Conservation (phyloP, 2,113 vertebrate species). For the Scalopus aquaticus region DNA sequence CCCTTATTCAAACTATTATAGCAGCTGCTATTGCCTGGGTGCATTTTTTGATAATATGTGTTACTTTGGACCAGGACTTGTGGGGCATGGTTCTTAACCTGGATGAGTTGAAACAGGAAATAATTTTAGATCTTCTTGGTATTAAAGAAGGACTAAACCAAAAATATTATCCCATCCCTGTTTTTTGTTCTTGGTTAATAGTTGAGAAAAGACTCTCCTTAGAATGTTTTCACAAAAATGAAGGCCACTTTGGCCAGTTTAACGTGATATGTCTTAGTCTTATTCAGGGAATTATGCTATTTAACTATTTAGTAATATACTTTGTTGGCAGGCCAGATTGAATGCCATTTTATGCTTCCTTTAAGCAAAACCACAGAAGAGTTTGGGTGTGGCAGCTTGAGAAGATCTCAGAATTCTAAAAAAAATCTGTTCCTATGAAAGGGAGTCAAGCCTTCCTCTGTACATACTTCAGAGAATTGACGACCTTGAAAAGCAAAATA, state of each 20-base stretch:
- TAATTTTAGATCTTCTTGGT: background rate
- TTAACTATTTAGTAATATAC: background rate
- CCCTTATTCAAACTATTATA: background rate
- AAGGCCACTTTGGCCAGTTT: background rate
- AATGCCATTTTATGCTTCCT: slow-evolving; percentile 19
- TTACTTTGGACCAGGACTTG: background rate
- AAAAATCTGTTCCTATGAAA: background rate
- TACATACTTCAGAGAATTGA: background rate
- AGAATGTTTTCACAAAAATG: background rate
- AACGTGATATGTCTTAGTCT: background rate
- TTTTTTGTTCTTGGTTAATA: background rate
- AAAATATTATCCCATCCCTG: background rate
- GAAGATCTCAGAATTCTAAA: background rate
- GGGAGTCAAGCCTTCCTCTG: background rate
- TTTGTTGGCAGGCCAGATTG: slow-evolving; percentile 2
- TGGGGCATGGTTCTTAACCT: background rate
- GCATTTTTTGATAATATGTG: background rate
- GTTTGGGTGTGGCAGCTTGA: background rate
- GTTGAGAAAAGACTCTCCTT: background rate
- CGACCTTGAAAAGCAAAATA: background rate
- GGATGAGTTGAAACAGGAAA: background rate
- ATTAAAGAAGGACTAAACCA: background rate
- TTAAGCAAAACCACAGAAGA: background rate
- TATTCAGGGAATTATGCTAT: background rate
- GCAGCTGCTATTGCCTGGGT: background rate